Evolutionary conservation across 2,888 invertebrate genomes (phyloP).

Genomic region (Cephus nigrinus): DNA sequence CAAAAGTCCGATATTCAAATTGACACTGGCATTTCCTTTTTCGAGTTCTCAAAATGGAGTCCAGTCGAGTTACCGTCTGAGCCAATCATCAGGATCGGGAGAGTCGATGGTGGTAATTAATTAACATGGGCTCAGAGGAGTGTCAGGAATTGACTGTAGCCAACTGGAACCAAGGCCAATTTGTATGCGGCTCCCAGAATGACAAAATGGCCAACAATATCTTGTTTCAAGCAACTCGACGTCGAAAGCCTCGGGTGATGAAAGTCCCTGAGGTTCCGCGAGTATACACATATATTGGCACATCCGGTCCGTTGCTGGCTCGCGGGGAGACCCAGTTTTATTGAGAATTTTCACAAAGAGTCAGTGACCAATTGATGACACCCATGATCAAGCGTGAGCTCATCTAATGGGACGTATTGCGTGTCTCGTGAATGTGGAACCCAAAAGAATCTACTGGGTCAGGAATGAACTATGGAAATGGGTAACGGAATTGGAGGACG

Average conservation of each 20-base stretch:
- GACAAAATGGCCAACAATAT: not conserved
- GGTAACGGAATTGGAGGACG: slow-evolving; percentile 16
- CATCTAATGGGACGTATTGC: not conserved
- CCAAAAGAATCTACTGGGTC: not conserved
- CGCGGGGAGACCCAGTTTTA: not conserved
- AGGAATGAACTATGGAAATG: not conserved
- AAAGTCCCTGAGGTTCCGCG: not conserved
- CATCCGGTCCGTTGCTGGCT: not conserved
- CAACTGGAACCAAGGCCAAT: not conserved
- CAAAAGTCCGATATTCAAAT: not conserved
- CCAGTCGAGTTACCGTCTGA: not conserved
- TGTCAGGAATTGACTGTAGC: not conserved
- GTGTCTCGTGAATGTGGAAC: not conserved
- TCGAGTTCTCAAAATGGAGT: not conserved
- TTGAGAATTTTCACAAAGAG: not conserved
- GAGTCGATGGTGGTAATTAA: not conserved
- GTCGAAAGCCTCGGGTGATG: not conserved
- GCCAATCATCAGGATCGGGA: not conserved
- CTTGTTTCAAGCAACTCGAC: not conserved
- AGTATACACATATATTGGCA: not conserved
- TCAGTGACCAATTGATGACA: not conserved
- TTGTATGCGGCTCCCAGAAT: not conserved
- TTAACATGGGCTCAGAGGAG: not conserved
- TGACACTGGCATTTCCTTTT: not conserved
- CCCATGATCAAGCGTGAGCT: not conserved